A percentile compares a stretch with the other conserved stretches of the same genome.
Conservation (phyloP, 1,140 invertebrate species). For the Leptonema lineaticorne region DNA sequence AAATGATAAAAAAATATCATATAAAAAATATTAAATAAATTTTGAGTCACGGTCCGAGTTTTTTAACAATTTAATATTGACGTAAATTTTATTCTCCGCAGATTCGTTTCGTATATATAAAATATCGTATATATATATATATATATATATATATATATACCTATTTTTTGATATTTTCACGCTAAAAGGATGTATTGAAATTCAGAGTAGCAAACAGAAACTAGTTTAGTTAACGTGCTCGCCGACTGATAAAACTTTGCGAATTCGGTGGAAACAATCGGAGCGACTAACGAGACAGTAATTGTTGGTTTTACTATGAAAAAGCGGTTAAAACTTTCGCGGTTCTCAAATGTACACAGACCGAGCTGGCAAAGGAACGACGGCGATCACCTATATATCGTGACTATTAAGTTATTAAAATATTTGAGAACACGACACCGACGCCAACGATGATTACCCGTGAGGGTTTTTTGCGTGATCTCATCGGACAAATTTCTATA, state of each 20-base stretch:
- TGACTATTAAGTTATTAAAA: conserved; percentile 43
- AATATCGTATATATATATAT: too few relatives aligned
- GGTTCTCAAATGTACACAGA: conserved; percentile 13
- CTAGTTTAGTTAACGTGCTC: conserved; percentile 15
- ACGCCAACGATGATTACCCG: neutral
- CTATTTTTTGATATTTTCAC: too few relatives aligned
- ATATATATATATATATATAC: too few relatives aligned
- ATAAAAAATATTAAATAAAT: too few relatives aligned
- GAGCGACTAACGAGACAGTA: conserved; percentile 21
- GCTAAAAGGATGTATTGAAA: conserved; percentile 2
- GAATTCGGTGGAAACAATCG: conserved; percentile 21
- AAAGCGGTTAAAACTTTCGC: conserved; percentile 24
- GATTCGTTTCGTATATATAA: too few relatives aligned
- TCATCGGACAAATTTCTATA: neutral
- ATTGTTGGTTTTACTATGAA: conserved; percentile 18
- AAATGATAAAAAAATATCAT: too few relatives aligned
- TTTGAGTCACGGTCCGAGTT: too few relatives aligned
- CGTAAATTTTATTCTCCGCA: too few relatives aligned
- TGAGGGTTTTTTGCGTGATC: neutral
- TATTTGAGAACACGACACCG: conserved; percentile 17
- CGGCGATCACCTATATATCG: conserved; percentile 25
- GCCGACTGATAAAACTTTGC: conserved; percentile 20
- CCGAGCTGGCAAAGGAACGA: neutral
- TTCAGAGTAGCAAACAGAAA: neutral
- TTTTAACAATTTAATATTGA: too few relatives aligned